Percentiles rank a stretch among this genome's conserved stretches.
Evolutionary conservation across 2,888 invertebrate genomes (phyloP).

Genomic region (Clanis bilineata): DNA sequence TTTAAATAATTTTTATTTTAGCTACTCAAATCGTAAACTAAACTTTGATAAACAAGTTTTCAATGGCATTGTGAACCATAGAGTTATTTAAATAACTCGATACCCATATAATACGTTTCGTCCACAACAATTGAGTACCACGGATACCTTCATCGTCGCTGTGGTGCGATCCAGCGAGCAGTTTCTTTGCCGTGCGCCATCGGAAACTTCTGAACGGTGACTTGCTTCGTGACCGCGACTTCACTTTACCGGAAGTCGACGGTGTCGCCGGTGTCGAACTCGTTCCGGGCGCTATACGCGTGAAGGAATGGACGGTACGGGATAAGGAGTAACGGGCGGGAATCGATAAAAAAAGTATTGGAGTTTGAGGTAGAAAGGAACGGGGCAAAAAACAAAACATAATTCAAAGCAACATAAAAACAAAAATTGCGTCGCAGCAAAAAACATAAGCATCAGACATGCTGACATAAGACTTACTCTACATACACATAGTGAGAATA

Average conservation of each 20-base stretch:
- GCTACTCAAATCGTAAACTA: neutral
- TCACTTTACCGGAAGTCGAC: conserved; percentile 84
- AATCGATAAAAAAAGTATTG: conserved; percentile 5
- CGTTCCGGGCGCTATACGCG: conserved; percentile 63
- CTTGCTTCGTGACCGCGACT: conserved; percentile 95
- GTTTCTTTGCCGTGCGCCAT: conserved; percentile 91
- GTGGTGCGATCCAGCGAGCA: conserved; percentile 85
- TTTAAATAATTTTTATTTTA: too few relatives aligned
- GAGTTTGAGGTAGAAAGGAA: conserved; percentile 31
- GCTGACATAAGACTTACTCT: conserved; percentile 29
- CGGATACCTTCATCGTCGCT: conserved; percentile 91
- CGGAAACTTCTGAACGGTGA: conserved; percentile 97
- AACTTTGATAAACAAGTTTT: too few relatives aligned
- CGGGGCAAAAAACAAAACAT: conserved; percentile 56
- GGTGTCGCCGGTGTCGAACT: conserved; percentile 72
- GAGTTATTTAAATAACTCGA: too few relatives aligned
- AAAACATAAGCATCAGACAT: conserved; percentile 66
- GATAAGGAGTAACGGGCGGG: conserved; percentile 22
- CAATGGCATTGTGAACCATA: too few relatives aligned
- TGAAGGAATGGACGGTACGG: conserved; percentile 35
- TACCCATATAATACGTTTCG: too few relatives aligned
- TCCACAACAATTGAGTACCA: conserved; percentile 57
- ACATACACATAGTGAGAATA: conserved; percentile 40
- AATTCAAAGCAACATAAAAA: conserved; percentile 76
- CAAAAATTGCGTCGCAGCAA: conserved; percentile 69